phyloP scores from a whole-genome alignment of 1,140 invertebrate genomes.

The Drosophila punjabiensis region DNA sequence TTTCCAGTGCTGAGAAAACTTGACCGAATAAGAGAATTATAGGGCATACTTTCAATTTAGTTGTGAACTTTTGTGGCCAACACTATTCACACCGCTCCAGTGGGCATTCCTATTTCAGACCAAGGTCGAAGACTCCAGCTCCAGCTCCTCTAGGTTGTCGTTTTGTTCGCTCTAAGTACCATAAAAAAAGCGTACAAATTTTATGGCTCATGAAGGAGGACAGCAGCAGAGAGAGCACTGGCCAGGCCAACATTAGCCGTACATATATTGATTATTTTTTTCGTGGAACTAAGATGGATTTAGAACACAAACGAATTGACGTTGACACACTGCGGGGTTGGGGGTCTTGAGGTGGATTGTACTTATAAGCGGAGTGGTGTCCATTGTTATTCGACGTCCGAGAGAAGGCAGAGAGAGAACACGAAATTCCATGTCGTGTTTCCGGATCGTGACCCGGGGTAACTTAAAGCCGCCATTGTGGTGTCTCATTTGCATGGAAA shows the following conservation, averaged over 20 bases:
- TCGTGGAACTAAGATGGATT: slow-evolving; percentile 37
- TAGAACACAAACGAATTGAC: slow-evolving; percentile 41
- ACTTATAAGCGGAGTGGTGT: slow-evolving; percentile 17
- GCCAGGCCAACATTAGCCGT: slow-evolving; percentile 28
- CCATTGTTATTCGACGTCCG: slow-evolving; percentile 27
- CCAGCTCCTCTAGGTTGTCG: slow-evolving; percentile 41
- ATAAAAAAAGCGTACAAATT: slow-evolving; percentile 74
- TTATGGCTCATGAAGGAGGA: slow-evolving; percentile 59
- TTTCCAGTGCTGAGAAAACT: slow-evolving; percentile 23
- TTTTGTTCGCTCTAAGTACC: slow-evolving; percentile 73
- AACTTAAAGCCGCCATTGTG: slow-evolving; percentile 49
- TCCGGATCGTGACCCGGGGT: slow-evolving; percentile 44
- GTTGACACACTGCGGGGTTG: slow-evolving; percentile 20
- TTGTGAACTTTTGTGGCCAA: slow-evolving; percentile 55
- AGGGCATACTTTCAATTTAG: slow-evolving; percentile 48
- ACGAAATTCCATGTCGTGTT: slow-evolving; percentile 35
- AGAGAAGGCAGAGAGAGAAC: slow-evolving; percentile 24
- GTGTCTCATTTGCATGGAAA: slow-evolving; percentile 58
- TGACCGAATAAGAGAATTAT: slow-evolving; percentile 21
- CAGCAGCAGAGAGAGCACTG: not conserved
- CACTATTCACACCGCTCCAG: slow-evolving; percentile 50
- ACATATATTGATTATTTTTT: slow-evolving; percentile 74
- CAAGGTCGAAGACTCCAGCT: slow-evolving; percentile 47
- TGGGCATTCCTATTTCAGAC: slow-evolving; percentile 46
- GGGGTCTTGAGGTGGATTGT: slow-evolving; percentile 5